Evolutionary conservation across 2,113 vertebrate species (phyloP).

Genomic region (Opisthocomus hoazin): DNA sequence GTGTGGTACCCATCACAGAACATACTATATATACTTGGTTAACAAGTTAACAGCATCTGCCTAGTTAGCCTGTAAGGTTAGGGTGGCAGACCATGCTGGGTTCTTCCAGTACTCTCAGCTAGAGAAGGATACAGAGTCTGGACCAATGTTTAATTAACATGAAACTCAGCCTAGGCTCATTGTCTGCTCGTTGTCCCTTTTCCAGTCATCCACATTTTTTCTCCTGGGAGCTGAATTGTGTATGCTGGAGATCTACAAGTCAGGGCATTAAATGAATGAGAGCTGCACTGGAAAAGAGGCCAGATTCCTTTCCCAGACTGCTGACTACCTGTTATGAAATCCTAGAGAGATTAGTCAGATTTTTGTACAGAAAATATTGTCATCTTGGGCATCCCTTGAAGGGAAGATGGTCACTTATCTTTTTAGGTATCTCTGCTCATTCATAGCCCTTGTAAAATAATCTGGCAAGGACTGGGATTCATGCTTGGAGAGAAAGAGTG

Average conservation of each 20-base stretch:
- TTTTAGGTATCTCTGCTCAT: slow-evolving; percentile 19
- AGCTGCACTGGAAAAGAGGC: slow-evolving; percentile 2
- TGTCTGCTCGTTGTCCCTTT: background rate
- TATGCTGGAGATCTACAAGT: background rate
- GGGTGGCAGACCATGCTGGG: background rate
- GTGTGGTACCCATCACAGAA: background rate
- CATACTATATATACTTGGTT: too few relatives aligned
- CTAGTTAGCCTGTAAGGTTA: background rate
- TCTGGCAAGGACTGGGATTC: background rate
- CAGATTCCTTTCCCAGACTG: slow-evolving; percentile 25
- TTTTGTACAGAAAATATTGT: background rate
- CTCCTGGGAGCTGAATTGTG: background rate
- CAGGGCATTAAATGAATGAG: background rate
- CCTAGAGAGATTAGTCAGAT: slow-evolving; percentile 17
- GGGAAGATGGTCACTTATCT: slow-evolving; percentile 35
- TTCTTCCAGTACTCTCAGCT: background rate
- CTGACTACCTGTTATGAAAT: slow-evolving; percentile 15
- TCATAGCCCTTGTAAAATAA: background rate
- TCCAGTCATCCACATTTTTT: background rate
- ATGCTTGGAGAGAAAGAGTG: background rate
- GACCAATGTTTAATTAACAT: background rate
- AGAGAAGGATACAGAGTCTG: background rate
- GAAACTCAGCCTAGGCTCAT: background rate
- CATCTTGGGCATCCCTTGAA: background rate
- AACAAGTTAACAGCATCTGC: background rate